A percentile compares a stretch with the other conserved stretches of the same genome.
phyloP scores from a whole-genome alignment of 2,888 invertebrate species.

The Plebejus anna region DNA sequence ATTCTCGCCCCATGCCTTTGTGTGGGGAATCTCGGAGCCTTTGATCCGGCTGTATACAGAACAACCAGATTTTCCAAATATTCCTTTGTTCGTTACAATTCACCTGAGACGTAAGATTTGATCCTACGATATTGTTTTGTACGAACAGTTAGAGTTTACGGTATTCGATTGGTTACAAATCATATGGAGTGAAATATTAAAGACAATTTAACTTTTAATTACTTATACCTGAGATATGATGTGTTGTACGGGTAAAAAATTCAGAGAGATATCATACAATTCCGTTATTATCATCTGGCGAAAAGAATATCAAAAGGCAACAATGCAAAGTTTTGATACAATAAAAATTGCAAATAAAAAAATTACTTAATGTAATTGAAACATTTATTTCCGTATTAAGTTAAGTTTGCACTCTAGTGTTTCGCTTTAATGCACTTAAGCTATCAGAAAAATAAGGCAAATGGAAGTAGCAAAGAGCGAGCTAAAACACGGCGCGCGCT shows the following conservation, averaged over 20 bases:
- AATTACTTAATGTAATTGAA: background rate
- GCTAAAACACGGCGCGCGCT: slow-evolving; percentile 33
- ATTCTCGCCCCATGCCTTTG: slow-evolving; percentile 38
- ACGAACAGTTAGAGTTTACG: background rate
- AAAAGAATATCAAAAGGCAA: too few species aligned
- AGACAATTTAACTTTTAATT: background rate
- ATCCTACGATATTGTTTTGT: slow-evolving; percentile 11
- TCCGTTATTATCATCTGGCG: too few species aligned
- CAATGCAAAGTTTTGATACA: too few species aligned
- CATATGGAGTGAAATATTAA: background rate
- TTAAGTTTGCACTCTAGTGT: background rate
- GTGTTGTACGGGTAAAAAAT: background rate
- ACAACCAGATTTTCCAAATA: slow-evolving; percentile 40
- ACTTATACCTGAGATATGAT: background rate
- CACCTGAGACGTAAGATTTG: slow-evolving; percentile 15
- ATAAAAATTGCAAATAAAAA: too few species aligned
- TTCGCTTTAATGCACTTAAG: slow-evolving; percentile 43
- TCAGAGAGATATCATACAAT: too few species aligned
- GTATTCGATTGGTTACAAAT: background rate
- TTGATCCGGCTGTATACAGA: slow-evolving; percentile 41
- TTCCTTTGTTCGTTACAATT: slow-evolving; percentile 36
- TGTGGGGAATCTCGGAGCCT: slow-evolving; percentile 35
- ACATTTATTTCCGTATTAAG: background rate
- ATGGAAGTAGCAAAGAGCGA: slow-evolving; percentile 46
- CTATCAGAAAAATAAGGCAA: slow-evolving; percentile 56